Conservation (phyloP, 1,140 invertebrate genomes). For the Caenorhabditis briggsae region DNA sequence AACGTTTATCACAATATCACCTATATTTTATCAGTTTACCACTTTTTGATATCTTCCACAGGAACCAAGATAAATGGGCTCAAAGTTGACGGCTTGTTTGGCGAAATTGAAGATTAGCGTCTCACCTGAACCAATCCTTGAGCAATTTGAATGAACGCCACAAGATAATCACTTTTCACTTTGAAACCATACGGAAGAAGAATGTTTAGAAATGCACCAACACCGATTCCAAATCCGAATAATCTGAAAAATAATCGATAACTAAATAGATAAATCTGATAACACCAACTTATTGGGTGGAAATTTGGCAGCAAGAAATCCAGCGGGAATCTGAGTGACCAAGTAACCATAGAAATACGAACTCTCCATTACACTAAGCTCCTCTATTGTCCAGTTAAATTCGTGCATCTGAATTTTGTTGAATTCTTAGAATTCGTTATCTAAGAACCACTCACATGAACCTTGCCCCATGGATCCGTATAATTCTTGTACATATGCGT, state of each 20-base stretch:
- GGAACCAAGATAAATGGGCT: no score
- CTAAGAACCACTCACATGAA: constrained; percentile 70
- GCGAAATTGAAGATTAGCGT: constrained; percentile 16
- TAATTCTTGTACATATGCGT: constrained; percentile 75
- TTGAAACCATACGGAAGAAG: constrained; percentile 90
- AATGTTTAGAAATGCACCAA: constrained; percentile 92
- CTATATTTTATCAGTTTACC: no score
- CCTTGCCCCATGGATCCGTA: constrained; percentile 75
- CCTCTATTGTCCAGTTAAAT: constrained; percentile 88
- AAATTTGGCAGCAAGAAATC: constrained; percentile 95
- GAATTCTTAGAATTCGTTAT: not conserved
- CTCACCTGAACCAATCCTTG: constrained; percentile 96
- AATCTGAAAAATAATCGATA: constrained; percentile 81
- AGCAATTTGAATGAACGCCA: constrained; percentile 87
- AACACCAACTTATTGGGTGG: constrained; percentile 88
- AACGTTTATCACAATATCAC: no score
- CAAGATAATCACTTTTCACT: constrained; percentile 86
- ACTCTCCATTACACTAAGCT: constrained; percentile 91
- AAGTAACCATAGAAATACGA: constrained; percentile 99
- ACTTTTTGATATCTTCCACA: no score
- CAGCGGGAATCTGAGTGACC: constrained; percentile 97
- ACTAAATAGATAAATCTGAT: not conserved
- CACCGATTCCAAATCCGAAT: constrained; percentile 94
- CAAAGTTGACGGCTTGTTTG: not conserved
- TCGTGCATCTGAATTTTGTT: constrained; percentile 78